phyloP scores from a whole-genome alignment of 1,140 invertebrate genomes.

The Macrostomum lignano region DNA sequence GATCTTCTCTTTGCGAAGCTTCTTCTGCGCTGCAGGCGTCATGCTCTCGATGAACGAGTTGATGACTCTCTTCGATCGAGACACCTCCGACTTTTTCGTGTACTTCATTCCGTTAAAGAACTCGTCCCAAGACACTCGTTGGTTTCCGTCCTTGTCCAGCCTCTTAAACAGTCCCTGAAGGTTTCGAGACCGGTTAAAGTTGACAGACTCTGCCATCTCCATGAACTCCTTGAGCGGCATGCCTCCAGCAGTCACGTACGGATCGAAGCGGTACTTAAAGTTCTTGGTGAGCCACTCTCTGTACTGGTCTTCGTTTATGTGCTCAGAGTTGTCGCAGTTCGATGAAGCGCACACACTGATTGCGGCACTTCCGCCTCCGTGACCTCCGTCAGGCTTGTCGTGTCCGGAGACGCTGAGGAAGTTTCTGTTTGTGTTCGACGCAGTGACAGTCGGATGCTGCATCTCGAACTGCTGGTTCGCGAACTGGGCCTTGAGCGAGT shows the following conservation, averaged over 20 bases:
- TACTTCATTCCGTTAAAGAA: background rate
- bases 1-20: background rate
- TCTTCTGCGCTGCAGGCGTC: background rate
- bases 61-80: background rate
- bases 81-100: background rate
- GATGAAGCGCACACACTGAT: too few species aligned
- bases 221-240: background rate
- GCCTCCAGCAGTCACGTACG: background rate
- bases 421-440: too few species aligned
- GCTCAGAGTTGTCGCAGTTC: too few species aligned
- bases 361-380: too few species aligned
- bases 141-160: background rate
- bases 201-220: background rate
- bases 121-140: background rate
- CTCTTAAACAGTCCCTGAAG: background rate
- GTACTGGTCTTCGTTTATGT: conserved; percentile 1
- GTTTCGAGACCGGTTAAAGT: background rate
- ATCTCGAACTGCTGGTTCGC: too few species aligned
- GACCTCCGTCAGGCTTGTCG: too few species aligned
- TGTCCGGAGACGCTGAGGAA: too few species aligned
- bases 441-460: too few species aligned
- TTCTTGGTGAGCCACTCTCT: background rate
- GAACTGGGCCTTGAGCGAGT: too few species aligned
- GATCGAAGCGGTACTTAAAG: background rate
- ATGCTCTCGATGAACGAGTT: too few species aligned